Evolutionary conservation across 2,888 invertebrate species (phyloP).

Genomic region (Anarsia innoxiella): DNA sequence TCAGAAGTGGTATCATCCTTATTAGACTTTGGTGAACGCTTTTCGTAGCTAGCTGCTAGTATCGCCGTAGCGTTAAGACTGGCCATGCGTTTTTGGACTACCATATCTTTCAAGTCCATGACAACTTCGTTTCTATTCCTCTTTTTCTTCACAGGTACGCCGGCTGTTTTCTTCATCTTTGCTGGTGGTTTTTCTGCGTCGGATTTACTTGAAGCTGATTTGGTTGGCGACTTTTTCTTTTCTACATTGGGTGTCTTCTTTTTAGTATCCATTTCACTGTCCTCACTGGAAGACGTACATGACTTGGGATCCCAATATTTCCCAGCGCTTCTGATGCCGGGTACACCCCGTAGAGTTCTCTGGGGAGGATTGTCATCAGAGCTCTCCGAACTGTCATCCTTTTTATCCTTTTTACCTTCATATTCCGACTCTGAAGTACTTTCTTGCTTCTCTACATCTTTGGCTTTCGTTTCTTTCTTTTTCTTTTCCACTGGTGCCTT

Average conservation of each 20-base stretch:
- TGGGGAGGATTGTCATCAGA: conserved; percentile 73
- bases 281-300: conserved; percentile 77
- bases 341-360: conserved; percentile 80
- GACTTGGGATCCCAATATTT: conserved; percentile 91
- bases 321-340: conserved; percentile 84
- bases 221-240: conserved; percentile 56
- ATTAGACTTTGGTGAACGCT: conserved; percentile 75
- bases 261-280: conserved; percentile 65
- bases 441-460: conserved; percentile 59
- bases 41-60: conserved; percentile 91
- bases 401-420: conserved; percentile 54
- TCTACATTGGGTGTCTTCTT: conserved; percentile 42
- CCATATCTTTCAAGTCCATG: conserved; percentile 90
- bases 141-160: conserved; percentile 67
- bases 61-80: conserved; percentile 93
- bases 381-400: conserved; percentile 61
- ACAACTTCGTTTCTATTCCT: conserved; percentile 78
- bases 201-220: conserved; percentile 51
- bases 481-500: conserved; percentile 49
- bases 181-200: conserved; percentile 68
- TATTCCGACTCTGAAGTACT: conserved; percentile 68
- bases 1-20: conserved; percentile 76
- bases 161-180: conserved; percentile 61
- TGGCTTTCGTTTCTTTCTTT: conserved; percentile 60
- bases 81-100: conserved; percentile 93